These are phyloP conservation scores for Corythaeola cristata DNA, from an alignment of 2,113 vertebrate species.

Conservation along the genomic window DNA sequence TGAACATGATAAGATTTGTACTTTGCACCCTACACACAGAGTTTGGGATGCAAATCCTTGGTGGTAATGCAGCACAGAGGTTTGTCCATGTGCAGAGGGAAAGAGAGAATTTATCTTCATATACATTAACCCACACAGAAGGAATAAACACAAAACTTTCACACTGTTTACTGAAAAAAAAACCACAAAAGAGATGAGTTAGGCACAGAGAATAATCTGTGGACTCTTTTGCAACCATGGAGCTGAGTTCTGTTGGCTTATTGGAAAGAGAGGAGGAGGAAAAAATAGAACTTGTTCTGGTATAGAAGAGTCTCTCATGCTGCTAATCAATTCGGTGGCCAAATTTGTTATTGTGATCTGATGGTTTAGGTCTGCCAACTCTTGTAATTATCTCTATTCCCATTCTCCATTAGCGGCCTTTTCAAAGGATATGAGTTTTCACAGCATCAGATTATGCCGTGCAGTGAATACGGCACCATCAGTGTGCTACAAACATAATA, in stretches of 20 bases:
- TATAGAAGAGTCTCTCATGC: constrained; percentile 46
- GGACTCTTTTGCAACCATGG: neutral
- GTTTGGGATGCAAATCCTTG: neutral
- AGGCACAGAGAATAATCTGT: neutral
- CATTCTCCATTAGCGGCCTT: constrained; percentile 34
- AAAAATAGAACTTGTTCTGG: constrained; percentile 46
- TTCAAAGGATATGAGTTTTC: constrained; percentile 57
- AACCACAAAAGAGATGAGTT: neutral
- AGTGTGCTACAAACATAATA: neutral
- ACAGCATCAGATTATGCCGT: constrained; percentile 17
- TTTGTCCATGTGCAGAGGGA: neutral
- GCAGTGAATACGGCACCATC: neutral
- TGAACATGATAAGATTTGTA: neutral
- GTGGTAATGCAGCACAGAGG: neutral
- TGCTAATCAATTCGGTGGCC: constrained; percentile 39
- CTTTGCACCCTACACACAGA: neutral
- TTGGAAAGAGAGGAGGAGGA: neutral
- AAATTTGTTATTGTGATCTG: constrained; percentile 66
- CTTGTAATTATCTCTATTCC: constrained; percentile 56
- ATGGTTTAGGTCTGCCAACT: constrained; percentile 54
- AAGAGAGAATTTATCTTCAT: neutral
- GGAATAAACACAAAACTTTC: neutral
- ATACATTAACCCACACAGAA: neutral
- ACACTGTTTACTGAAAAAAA: neutral
- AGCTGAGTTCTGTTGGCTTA: neutral